Conservation (phyloP, 1,140 invertebrate genomes). For the Diprion similis region DNA sequence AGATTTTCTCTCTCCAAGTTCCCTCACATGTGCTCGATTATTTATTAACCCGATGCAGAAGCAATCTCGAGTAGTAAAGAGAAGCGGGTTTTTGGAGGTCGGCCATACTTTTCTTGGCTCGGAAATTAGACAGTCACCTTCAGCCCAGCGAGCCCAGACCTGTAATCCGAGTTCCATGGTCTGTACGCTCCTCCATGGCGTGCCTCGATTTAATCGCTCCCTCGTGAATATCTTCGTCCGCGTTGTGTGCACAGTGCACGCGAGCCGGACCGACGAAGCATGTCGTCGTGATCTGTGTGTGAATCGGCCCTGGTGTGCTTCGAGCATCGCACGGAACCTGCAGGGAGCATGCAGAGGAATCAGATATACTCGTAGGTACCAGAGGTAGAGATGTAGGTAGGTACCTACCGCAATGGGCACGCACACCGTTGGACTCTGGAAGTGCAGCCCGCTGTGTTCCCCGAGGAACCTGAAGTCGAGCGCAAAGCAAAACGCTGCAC, state of each 20-base stretch:
- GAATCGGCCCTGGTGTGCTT: not conserved
- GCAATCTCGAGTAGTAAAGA: no score
- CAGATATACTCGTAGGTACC: not conserved
- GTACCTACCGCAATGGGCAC: not conserved
- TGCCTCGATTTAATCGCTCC: slow-evolving; percentile 2
- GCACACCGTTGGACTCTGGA: no score
- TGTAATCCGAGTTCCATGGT: not conserved
- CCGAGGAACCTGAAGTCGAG: not conserved
- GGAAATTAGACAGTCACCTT: slow-evolving; percentile 2
- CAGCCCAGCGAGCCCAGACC: not conserved
- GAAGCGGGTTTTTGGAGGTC: not conserved
- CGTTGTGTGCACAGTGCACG: not conserved
- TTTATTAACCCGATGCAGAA: no score
- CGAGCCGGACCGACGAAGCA: not conserved
- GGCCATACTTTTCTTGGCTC: slow-evolving; percentile 1
- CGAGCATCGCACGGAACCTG: not conserved
- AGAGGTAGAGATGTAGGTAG: not conserved
- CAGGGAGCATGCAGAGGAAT: not conserved
- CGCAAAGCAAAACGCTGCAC: not conserved
- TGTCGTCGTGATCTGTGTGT: no score
- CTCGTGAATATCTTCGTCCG: not conserved
- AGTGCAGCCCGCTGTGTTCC: not conserved
- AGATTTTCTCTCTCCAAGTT: no score
- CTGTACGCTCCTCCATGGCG: not conserved
- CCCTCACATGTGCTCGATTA: no score